Evolutionary conservation across 2,113 vertebrate genomes (phyloP).

Genomic region (Archocentrus centrarchus): DNA sequence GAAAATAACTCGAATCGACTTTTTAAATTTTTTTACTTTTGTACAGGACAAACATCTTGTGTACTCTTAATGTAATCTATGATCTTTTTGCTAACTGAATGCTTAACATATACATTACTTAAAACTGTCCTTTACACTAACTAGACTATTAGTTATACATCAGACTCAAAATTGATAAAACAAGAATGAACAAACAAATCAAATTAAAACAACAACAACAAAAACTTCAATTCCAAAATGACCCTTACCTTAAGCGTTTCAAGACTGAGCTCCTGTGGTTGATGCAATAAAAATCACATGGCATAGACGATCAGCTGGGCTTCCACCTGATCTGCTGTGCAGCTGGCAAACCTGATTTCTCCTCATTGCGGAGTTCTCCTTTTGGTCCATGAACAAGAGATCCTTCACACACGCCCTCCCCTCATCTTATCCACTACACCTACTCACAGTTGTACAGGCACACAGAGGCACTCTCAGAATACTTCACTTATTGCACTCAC

Average conservation of each 20-base stretch:
- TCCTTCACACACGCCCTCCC: conserved; percentile 22
- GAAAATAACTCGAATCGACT: background rate
- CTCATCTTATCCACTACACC: background rate
- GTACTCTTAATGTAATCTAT: background rate
- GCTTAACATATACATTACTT: background rate
- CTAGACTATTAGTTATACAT: background rate
- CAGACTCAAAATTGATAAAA: background rate
- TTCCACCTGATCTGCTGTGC: conserved; percentile 12
- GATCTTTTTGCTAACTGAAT: fast-evolving
- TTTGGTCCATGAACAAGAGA: conserved; percentile 35
- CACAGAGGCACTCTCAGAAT: conserved; percentile 26
- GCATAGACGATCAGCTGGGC: background rate
- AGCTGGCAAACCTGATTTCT: conserved; percentile 26
- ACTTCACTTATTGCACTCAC: conserved; percentile 15
- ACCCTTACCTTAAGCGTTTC: conserved; percentile 45
- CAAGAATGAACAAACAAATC: background rate
- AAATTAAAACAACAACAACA: background rate
- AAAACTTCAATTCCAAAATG: background rate
- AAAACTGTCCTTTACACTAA: background rate
- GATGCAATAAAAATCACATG: conserved; percentile 56
- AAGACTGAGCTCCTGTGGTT: conserved; percentile 21
- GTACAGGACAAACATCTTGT: background rate
- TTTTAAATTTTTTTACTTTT: background rate
- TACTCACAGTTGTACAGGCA: background rate
- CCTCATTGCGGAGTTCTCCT: conserved; percentile 18